Evolutionary conservation across 2,797 vertebrate species (phyloP).

Genomic region (Dendrocincla tyrannina): DNA sequence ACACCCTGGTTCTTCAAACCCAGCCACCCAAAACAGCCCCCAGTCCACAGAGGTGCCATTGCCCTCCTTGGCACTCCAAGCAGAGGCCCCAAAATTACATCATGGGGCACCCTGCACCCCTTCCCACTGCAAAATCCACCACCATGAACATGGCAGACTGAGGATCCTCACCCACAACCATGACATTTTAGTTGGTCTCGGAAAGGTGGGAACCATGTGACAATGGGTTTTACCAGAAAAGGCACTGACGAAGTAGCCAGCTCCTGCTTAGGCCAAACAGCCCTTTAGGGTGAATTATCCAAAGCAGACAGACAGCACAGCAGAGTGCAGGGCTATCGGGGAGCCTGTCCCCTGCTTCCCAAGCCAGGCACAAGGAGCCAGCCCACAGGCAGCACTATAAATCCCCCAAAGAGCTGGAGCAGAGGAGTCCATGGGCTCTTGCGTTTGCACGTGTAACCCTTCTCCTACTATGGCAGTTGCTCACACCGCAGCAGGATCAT

Average conservation of each 20-base stretch:
- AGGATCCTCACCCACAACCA: fast-evolving
- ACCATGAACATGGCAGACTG: fast-evolving
- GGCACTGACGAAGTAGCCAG: fast-evolving
- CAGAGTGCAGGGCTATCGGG: fast-evolving
- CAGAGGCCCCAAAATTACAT: fast-evolving
- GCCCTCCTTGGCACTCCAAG: fast-evolving
- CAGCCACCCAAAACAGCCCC: background rate
- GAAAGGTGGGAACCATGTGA: fast-evolving
- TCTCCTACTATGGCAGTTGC: fast-evolving
- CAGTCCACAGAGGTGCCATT: fast-evolving
- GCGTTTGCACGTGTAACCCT: fast-evolving
- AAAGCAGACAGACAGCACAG: no score
- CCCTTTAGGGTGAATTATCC: background rate
- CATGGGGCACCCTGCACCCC: fast-evolving
- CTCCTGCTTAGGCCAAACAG: background rate
- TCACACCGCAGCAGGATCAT: fast-evolving
- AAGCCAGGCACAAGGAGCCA: background rate
- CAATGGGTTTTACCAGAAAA: background rate
- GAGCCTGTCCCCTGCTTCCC: background rate
- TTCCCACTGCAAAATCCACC: fast-evolving
- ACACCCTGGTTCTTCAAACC: background rate
- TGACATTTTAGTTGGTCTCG: fast-evolving
- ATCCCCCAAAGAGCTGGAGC: background rate
- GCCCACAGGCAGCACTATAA: background rate
- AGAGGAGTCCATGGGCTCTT: fast-evolving